These are phyloP conservation scores for Acridotheres tristis DNA, from an alignment of 2,797 vertebrate species.

Conservation along the genomic window DNA sequence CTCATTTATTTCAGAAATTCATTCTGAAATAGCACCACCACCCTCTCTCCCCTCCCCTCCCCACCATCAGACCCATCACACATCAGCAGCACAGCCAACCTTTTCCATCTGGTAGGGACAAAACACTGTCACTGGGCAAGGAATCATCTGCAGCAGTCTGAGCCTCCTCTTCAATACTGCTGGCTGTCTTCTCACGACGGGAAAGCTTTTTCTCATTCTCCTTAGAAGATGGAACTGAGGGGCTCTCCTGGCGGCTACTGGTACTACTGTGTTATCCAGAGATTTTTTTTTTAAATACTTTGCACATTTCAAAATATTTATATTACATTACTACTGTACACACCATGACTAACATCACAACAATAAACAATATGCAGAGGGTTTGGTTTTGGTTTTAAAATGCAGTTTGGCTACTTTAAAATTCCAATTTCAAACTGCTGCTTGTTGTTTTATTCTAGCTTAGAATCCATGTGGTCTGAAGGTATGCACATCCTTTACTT, in stretches of 20 bases:
- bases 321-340: neutral
- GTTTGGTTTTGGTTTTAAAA: neutral
- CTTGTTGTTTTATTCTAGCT: neutral
- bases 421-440: neutral
- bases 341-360: neutral
- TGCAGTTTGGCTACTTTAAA: neutral
- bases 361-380: neutral
- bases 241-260: conserved; percentile 80
- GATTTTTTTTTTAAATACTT: neutral
- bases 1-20: neutral
- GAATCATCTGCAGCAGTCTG: conserved; percentile 82
- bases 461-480: neutral
- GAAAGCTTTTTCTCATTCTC: conserved; percentile 69
- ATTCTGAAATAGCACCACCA: neutral
- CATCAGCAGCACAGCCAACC: conserved; percentile 72
- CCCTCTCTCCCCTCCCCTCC: neutral
- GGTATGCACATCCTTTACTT: neutral
- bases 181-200: conserved; percentile 69
- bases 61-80: neutral
- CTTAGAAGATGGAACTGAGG: conserved; percentile 72
- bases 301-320: neutral
- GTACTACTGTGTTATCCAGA: conserved; percentile 69
- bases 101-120: conserved; percentile 86
- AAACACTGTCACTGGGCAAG: conserved; percentile 81
- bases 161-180: conserved; percentile 86